Evolutionary conservation across 1,140 invertebrate genomes (phyloP).

Genomic region (Berghia stephanieae): DNA sequence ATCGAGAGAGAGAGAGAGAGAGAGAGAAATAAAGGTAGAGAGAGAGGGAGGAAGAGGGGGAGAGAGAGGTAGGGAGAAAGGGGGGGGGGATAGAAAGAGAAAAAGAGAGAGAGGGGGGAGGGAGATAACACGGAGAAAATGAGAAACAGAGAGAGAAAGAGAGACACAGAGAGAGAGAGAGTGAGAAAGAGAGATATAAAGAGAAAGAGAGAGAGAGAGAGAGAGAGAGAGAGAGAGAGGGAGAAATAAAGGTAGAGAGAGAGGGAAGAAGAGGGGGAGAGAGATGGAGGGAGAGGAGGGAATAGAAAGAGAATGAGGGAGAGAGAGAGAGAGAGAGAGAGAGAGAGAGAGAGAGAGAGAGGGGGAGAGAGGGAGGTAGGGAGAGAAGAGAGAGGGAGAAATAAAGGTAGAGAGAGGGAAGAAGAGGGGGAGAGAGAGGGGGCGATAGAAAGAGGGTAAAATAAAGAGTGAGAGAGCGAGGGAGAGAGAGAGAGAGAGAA

Average conservation of each 20-base stretch:
- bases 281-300: background rate
- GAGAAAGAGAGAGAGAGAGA: background rate
- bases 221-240: background rate
- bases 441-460: too few species aligned
- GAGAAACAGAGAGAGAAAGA: background rate
- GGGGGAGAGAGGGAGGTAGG: background rate
- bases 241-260: background rate
- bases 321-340: background rate
- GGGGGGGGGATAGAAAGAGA: too few species aligned
- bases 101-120: background rate
- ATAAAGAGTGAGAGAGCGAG: too few species aligned
- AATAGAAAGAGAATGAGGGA: background rate
- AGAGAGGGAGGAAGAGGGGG: too few species aligned
- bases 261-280: background rate
- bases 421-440: too few species aligned
- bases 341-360: background rate
- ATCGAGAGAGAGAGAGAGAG: too few species aligned
- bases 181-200: background rate
- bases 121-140: background rate
- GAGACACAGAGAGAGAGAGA: background rate
- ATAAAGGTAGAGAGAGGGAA: too few species aligned
- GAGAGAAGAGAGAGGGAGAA: too few species aligned
- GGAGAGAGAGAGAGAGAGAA: too few species aligned
- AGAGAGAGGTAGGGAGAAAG: too few species aligned
- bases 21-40: too few species aligned